phyloP scores from a whole-genome alignment of 2,113 vertebrate genomes.

The Psammodynastes pulverulentus region DNA sequence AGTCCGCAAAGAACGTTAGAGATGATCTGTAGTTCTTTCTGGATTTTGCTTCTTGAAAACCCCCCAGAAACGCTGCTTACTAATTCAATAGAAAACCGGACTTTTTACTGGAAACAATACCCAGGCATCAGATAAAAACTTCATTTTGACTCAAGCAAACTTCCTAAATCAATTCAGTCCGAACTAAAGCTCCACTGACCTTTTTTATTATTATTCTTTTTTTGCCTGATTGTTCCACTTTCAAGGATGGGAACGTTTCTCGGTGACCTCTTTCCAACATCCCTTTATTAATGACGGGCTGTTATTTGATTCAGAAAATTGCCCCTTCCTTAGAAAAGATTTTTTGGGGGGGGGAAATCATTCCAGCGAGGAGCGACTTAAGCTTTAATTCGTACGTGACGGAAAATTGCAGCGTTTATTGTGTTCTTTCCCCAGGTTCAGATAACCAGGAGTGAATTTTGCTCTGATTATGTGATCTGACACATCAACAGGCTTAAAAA shows the following conservation, averaged over 20 bases:
- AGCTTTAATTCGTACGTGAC: neutral
- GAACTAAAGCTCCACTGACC: neutral
- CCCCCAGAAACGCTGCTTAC: neutral
- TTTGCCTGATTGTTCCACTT: neutral
- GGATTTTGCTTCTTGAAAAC: neutral
- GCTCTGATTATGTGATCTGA: neutral
- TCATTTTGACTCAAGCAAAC: neutral
- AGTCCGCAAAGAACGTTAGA: neutral
- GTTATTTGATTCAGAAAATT: conserved; percentile 13
- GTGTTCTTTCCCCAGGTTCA: neutral
- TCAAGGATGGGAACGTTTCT: neutral
- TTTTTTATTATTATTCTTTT: conserved; percentile 2
- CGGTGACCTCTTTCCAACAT: neutral
- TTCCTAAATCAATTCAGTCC: neutral
- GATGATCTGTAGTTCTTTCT: neutral
- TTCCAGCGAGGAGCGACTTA: neutral
- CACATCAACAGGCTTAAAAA: neutral
- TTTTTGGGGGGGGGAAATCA: neutral
- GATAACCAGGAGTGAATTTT: neutral
- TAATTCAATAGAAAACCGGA: neutral
- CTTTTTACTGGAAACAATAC: neutral
- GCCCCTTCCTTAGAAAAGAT: neutral
- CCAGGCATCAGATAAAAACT: neutral
- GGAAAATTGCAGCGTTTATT: conserved; percentile 20
- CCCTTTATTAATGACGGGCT: conserved; percentile 13